Conservation (phyloP, 30 jellyfish, hydroid and myxozoan genomes). For the Turritopsis rubra region DNA sequence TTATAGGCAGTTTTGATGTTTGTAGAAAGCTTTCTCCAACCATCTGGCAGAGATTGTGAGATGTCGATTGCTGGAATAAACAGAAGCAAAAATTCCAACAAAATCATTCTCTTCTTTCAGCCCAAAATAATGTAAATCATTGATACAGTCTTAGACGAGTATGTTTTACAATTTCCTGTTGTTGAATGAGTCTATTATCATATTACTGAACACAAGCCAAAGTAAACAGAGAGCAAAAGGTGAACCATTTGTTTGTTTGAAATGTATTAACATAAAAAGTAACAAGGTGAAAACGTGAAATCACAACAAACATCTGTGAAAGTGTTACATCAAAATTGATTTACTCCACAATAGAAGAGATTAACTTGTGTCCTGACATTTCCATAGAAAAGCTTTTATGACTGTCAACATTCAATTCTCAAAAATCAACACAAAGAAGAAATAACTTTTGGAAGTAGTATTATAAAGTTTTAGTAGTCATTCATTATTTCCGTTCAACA, state of each 20-base stretch:
- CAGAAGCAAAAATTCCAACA: not conserved
- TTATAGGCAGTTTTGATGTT: not conserved
- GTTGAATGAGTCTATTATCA: not conserved
- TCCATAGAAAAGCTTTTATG: too few species aligned
- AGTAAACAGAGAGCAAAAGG: not conserved
- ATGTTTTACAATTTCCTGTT: not conserved
- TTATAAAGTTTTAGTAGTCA: too few species aligned
- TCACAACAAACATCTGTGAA: not conserved
- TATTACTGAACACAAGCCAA: not conserved
- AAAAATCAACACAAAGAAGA: too few species aligned
- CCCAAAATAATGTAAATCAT: not conserved
- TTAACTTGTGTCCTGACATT: not conserved
- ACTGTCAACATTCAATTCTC: not conserved
- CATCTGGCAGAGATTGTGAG: conserved; percentile 5
- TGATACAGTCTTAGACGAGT: not conserved
- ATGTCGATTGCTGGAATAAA: not conserved
- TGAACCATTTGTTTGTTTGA: not conserved
- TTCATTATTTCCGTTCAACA: too few species aligned
- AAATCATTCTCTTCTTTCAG: not conserved
- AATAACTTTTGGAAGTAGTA: too few species aligned
- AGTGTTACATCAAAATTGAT: too few species aligned
- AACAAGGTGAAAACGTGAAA: not conserved
- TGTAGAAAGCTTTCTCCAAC: not conserved
- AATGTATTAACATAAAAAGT: not conserved
- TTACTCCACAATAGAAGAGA: not conserved